Conservation (phyloP, 2,113 vertebrate genomes). For the Ophiodon elongatus region DNA sequence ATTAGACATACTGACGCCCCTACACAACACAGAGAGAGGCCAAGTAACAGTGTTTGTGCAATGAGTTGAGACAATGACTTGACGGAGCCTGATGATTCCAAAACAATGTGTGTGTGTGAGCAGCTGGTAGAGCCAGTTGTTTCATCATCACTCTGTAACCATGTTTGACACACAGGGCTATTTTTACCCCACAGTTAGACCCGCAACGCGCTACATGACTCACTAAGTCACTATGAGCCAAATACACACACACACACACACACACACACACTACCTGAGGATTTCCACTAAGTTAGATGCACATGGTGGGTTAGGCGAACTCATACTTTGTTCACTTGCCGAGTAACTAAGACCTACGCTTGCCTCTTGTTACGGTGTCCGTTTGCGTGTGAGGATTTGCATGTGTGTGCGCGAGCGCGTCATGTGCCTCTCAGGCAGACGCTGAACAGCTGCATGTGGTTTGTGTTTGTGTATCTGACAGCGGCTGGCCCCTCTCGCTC, state of each 20-base stretch:
- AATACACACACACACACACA: conserved; percentile 8
- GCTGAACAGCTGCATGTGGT: conserved; percentile 79
- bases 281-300: conserved; percentile 48
- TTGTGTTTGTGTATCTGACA: conserved; percentile 79
- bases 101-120: conserved; percentile 11
- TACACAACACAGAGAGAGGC: conserved; percentile 5
- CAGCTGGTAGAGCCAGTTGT: conserved; percentile 51
- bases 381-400: conserved; percentile 5
- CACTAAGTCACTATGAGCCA: conserved; percentile 38
- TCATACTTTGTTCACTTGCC: conserved; percentile 1
- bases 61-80: not conserved
- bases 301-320: conserved; percentile 40
- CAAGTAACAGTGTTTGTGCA: conserved; percentile 9
- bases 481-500: conserved; percentile 39
- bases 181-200: conserved; percentile 64
- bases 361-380: conserved; percentile 30
- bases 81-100: not conserved
- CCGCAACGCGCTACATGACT: conserved; percentile 57
- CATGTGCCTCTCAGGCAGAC: conserved; percentile 50
- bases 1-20: conserved; percentile 64
- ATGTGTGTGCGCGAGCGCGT: conserved; percentile 28
- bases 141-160: conserved; percentile 63
- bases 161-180: conserved; percentile 60
- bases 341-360: conserved; percentile 22
- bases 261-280: conserved; percentile 37